Base-by-base conservation (phyloP, 2,113 vertebrate species). In the Capra hircus region DNA sequence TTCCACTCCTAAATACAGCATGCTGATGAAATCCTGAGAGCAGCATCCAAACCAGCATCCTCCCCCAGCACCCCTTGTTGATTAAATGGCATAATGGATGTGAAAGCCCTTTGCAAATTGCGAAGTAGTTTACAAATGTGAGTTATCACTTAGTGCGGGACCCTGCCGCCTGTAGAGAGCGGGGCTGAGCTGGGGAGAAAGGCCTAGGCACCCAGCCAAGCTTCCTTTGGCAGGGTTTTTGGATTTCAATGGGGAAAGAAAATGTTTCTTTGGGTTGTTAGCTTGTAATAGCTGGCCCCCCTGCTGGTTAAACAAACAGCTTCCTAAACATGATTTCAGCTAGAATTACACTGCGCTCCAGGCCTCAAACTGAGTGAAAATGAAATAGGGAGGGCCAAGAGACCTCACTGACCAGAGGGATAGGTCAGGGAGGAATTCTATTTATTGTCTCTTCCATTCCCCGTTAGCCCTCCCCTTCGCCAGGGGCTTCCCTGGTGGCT, bases 291-390 rank as follows among this genome's bases (percentile, higher is more conserved):
- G 88, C 59, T 52, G 45, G 43, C 11, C 17, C 91, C 77, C 67
- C 80, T 64, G 30, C 93, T 94, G 94, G 59, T 83, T 48, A 96
- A 77, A 90, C 77, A 83, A 83, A 86, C 19, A 78, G 45, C 80
- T 86, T 78, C 33, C 53, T 94, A 23, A 88, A 86, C 40, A 89
- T 60, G 17, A 15, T 74, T 87, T 90, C 52, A 36, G 77, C 9
- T 36, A 28, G 83, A 89, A 87, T 67, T 23, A 25, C 48, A 52
- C 15, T 55, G 53, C 16, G 59, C 12, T 48, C 19, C 30, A 43
- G 48, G 64, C 43, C 78, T 86, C 53, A 57, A 7, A 16, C 40
- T 23, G 45, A 81, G 78, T 43, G 52, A 43, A 93, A 91, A 74
- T 28, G n/a, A 40, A 48, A 71, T 0, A 27, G 30, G 52, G 12